Base-by-base conservation (phyloP, 1,140 invertebrate species). In the Nasonia giraulti region DNA sequence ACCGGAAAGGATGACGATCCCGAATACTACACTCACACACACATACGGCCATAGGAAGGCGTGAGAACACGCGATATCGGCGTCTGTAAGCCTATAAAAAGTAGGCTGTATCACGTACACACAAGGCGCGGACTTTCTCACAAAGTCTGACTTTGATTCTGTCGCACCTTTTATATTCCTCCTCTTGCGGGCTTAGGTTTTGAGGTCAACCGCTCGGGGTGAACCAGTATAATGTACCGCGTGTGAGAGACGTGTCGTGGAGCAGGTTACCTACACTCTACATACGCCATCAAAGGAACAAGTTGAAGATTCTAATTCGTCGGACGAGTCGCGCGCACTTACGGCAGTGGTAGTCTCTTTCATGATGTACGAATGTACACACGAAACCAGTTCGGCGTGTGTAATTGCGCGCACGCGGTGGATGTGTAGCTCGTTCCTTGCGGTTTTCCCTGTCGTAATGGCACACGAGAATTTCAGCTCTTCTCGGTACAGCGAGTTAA, bases 251-350 rank as follows among this genome's bases (percentile, higher is more conserved):
- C 74, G 17, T 37, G 14, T 47, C 33, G 75, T 20, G 10, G 31
- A 40, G 75, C 75, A n/a, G 37, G 75, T 77, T 77, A 77, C 33
- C 8, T 14, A 7, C 7, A 44, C 75, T 23, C 3, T 20, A 31
- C 17, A n/a, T 79, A 27, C 33, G 8, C 44, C 40, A n/a, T 55
- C 12, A 20, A 7, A 14, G 47, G 20, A 55, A 55, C 47, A 50
- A 27, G 78, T 50, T 71, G 69, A 71, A 33, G 69, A 71, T 31
- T 71, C 69, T 71, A 71, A 71, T 71, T 31, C 69, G 27, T 44
- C 40, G 40, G 20, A 27, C 68, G 27, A 69, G n/a, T 31, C 68
- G 7, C 27, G n/a, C 4, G n/a, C 4, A 10, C 27, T 10, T 11
- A 71, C 31, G 23, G 11, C 8, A 7, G 40, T 27, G 27, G 27